Evolutionary conservation across 2,888 invertebrate species (phyloP), one percentile per base, ranked within the genome.

Genomic region (Pseudoips prasinana): DNA sequence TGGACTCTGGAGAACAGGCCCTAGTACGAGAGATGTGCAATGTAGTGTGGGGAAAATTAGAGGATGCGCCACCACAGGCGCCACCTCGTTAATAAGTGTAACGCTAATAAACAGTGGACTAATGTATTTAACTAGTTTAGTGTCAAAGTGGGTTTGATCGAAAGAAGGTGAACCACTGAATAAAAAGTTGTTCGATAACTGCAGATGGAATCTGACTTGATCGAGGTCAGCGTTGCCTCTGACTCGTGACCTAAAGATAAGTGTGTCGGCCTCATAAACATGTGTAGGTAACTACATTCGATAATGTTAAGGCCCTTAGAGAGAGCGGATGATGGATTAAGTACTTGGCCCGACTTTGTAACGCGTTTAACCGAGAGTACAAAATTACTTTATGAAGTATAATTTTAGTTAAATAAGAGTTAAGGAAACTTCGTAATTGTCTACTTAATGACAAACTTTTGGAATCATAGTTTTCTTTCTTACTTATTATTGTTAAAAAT

Each of bases 11-110:
- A 8, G 97, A 97, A 75, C 97, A 96, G 73, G 97, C 97, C 2
- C 90, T 98, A 33, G 96, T 98, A 28, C 91, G 97, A 60, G 97
- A 98, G 88, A 97, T 98, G 97, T 98, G 97, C 84, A 97, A 98
- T 84, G 96, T 96, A 29, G 96, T 96, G 23, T 96, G 96, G 96
- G 92, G 96, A 46, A 96, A 96, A 79, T 80, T 96, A 33, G 96
- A 96, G 78, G 95, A 96, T 59, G 94, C 92, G 25, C 94, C 95
- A n/a, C 92, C 93, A 25, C 86, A 82, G 42, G 85, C 85, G 1
- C 85, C 87, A 0, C 87, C 86, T 7, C 86, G 86, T 56, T 77
- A 80, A 70, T 29, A 29, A 22, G 17, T 14, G 35, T 29, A 29
- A 40, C 10, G 38, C 38, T 27, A 51, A 40, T 46, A 29, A 43